Evolutionary conservation across 2,797 vertebrate genomes (phyloP), one percentile per base, ranked within the genome.

Genomic region (Mionectes olivaceus): DNA sequence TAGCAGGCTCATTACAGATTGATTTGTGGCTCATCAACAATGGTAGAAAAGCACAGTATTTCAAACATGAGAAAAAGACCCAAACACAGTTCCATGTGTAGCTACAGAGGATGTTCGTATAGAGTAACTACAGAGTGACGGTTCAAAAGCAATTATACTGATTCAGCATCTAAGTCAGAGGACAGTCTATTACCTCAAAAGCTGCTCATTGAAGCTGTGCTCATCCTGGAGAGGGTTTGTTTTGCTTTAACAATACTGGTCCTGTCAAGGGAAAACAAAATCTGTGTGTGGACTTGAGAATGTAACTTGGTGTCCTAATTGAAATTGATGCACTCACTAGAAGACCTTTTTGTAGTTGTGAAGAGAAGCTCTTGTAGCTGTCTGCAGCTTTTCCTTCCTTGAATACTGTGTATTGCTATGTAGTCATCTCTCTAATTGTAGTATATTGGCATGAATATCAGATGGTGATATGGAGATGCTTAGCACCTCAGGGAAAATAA

Each of bases 391-490:
- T 86, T 81, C 14, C 24, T 86, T 32, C 28, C n/a, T 83, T 15
- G 1, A 19, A 3, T 23, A 32, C 44, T 41, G 15, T 39, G 30
- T 60, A 46, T 39, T 57, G 28, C 67, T 70, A 60, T 65, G 91
- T 80, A 83, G 65, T 68, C 69, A 46, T 56, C 35, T 81, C 59
- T 75, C 41, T 93, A 95, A 95, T 88, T 90, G 90, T 28, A 92
- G 55, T 83, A 87, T 92, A 84, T 82, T 94, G 74, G 25, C 88
- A 93, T 95, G 94, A 95, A 95, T 96, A 95, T 88, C 83, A 74
- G 87, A 88, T 91, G 94, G 79, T 88, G 67, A 94, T 95, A 79
- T 95, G 77, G 55, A 96, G 80, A 89, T 76, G 74, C 59, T 87
- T 77, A 80, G 33, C 75, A 89, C 44, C 76, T 91, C 83, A 70